These are phyloP conservation scores for Vidua chalybeata DNA, from an alignment of 2,113 vertebrate species.

Conservation along the genomic window DNA sequence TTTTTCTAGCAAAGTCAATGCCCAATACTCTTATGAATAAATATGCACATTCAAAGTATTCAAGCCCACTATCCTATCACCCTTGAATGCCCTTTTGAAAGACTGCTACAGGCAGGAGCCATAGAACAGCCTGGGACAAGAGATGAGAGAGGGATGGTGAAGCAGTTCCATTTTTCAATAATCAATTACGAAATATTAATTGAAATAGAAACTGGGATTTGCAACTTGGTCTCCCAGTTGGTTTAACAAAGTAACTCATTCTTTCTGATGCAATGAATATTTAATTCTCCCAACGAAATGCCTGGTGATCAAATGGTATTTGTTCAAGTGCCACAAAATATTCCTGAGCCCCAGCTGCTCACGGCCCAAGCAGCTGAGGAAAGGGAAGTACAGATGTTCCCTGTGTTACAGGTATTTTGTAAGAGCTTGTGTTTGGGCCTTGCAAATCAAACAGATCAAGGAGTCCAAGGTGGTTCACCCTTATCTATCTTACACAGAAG, in stretches of 20 bases:
- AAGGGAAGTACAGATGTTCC: background rate
- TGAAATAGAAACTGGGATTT: background rate
- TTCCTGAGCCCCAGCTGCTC: background rate
- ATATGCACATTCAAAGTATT: background rate
- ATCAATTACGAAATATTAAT: slow-evolving; percentile 21
- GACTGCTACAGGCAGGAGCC: background rate
- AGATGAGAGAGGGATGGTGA: background rate
- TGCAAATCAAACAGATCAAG: background rate
- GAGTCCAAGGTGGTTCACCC: background rate
- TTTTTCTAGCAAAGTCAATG: background rate
- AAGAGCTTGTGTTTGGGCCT: background rate
- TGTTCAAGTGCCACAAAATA: background rate
- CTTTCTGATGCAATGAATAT: background rate
- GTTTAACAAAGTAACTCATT: background rate
- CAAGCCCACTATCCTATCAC: background rate
- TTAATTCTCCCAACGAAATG: background rate
- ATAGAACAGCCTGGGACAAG: background rate
- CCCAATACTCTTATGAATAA: background rate
- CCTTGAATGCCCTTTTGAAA: background rate
- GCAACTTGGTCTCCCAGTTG: background rate
- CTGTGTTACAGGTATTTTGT: background rate
- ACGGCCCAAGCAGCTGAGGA: fast-evolving
- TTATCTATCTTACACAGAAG: background rate
- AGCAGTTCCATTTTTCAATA: background rate
- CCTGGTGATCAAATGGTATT: background rate